phyloP scores from a whole-genome alignment of 1,140 invertebrate species.

The Drosophila lowei region DNA sequence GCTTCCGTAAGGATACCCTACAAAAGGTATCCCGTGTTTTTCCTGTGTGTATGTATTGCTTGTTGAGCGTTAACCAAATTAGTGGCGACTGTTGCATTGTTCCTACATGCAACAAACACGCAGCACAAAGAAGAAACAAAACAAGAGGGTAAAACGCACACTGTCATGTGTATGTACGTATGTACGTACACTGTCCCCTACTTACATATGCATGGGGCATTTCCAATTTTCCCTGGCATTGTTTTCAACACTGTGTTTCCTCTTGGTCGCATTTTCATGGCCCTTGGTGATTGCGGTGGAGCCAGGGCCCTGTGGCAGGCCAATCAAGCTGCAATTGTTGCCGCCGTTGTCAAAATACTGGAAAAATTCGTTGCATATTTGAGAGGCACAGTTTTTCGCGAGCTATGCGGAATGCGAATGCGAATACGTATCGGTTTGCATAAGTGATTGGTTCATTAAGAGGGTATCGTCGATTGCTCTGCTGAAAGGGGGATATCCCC shows the following conservation, averaged over 20 bases:
- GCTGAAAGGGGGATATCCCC: neutral
- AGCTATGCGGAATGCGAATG: conserved; percentile 11
- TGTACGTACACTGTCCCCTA: neutral
- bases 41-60: no score
- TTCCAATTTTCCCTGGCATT: conserved; percentile 16
- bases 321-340: conserved; percentile 64
- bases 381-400: conserved; percentile 7
- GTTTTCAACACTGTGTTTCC: conserved; percentile 22
- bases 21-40: no score
- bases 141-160: neutral
- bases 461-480: neutral
- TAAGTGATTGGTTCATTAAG: conserved; percentile 54
- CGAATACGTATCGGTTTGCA: conserved; percentile 50
- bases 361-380: conserved; percentile 46
- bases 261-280: conserved; percentile 18
- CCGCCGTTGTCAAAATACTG: conserved; percentile 29
- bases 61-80: conserved; percentile 3
- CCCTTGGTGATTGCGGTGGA: conserved; percentile 8
- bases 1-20: no score
- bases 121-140: neutral
- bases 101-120: neutral
- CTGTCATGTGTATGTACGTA: neutral
- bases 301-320: neutral
- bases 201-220: conserved; percentile 36
- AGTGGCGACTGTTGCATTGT: conserved; percentile 1